These are phyloP conservation scores for Junonia oenone DNA, from an alignment of 2,888 invertebrate species.

Conservation along the genomic window DNA sequence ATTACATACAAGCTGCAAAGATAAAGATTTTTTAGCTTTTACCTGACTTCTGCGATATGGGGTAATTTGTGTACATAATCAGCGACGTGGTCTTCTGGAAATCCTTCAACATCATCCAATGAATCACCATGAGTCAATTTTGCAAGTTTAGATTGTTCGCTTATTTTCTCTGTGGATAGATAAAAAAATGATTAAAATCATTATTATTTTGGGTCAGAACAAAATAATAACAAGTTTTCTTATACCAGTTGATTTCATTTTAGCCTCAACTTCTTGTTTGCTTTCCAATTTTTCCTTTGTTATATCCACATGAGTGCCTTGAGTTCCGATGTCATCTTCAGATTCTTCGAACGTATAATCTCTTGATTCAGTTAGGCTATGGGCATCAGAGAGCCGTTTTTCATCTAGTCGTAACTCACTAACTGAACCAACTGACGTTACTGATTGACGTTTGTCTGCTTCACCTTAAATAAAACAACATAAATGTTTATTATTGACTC, in stretches of 20 bases:
- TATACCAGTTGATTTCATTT: slow-evolving; percentile 31
- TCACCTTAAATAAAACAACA: too few species aligned
- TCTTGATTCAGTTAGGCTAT: slow-evolving; percentile 70
- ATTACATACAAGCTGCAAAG: too few species aligned
- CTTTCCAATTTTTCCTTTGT: slow-evolving; percentile 52
- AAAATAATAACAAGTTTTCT: background rate
- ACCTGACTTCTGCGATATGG: slow-evolving; percentile 72
- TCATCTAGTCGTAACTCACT: slow-evolving; percentile 68
- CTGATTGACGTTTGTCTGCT: slow-evolving; percentile 61
- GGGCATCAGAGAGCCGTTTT: slow-evolving; percentile 71
- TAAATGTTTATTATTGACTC: too few species aligned
- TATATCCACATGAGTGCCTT: slow-evolving; percentile 60
- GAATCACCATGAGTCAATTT: slow-evolving; percentile 71
- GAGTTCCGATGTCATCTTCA: slow-evolving; percentile 71
- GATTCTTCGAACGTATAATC: slow-evolving; percentile 78
- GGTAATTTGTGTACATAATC: slow-evolving; percentile 70
- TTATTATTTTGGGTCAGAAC: background rate
- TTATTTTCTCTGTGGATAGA: slow-evolving; percentile 42
- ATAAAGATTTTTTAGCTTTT: slow-evolving; percentile 15
- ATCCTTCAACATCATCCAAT: slow-evolving; percentile 74
- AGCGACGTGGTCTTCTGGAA: slow-evolving; percentile 69
- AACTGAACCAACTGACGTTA: slow-evolving; percentile 66
- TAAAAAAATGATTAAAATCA: background rate
- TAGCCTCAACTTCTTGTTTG: slow-evolving; percentile 48
- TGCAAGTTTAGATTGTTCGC: slow-evolving; percentile 49